phyloP scores from a whole-genome alignment of 2,888 invertebrate genomes.

The Molorchus minor region DNA sequence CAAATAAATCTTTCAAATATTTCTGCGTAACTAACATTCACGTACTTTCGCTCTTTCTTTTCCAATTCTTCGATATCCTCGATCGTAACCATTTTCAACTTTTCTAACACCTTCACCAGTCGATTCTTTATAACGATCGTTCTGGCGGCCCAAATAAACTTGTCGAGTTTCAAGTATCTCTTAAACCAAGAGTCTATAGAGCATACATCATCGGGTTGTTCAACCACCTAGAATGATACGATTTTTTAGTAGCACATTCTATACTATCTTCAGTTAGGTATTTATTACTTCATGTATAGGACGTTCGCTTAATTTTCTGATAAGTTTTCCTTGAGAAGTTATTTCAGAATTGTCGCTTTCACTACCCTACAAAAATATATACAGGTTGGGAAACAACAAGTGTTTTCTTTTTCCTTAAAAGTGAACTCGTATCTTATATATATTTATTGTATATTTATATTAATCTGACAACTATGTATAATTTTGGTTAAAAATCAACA shows the following conservation, averaged over 20 bases:
- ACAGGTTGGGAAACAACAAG: no score
- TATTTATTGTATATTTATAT: no score
- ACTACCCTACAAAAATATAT: no score
- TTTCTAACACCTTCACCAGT: conserved; percentile 49
- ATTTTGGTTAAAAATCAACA: background rate
- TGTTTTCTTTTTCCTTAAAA: no score
- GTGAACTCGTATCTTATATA: no score
- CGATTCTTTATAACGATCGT: conserved; percentile 51
- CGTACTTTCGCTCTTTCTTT: conserved; percentile 7
- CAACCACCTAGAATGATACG: conserved; percentile 38
- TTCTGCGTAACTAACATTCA: conserved; percentile 29
- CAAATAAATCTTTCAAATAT: conserved; percentile 31
- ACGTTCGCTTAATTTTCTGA: no score
- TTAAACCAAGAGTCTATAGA: conserved; percentile 54
- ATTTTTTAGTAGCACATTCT: no score
- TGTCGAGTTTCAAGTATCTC: conserved; percentile 50
- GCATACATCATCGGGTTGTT: conserved; percentile 33
- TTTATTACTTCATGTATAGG: no score
- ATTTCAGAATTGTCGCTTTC: no score
- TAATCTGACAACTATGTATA: no score
- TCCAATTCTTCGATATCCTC: conserved; percentile 39
- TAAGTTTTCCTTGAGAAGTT: no score
- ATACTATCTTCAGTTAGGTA: no score
- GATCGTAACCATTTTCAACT: conserved; percentile 41
- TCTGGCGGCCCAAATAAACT: conserved; percentile 53